Conservation (phyloP, 2,113 vertebrate species). For the Macheiramphus alcinus region DNA sequence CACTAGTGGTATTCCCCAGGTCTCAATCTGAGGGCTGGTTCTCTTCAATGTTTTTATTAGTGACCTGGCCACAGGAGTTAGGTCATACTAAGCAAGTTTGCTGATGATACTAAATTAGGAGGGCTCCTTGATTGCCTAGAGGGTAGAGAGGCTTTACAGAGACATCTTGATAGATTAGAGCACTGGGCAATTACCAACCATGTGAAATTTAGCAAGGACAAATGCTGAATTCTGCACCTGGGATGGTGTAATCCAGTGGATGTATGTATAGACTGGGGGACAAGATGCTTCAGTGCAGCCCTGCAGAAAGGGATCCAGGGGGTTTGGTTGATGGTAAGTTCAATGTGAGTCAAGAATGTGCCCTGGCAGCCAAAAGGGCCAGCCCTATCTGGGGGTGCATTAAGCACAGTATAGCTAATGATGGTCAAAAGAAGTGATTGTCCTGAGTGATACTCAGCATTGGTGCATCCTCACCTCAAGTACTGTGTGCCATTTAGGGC, state of each 20-base stretch:
- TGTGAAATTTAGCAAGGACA: neutral
- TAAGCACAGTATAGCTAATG: neutral
- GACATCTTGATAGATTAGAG: neutral
- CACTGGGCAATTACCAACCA: rapidly evolving
- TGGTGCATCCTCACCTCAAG: neutral
- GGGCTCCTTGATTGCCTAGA: neutral
- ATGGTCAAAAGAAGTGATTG: neutral
- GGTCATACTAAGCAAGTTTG: neutral
- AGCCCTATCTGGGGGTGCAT: neutral
- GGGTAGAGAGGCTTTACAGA: neutral
- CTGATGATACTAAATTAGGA: neutral
- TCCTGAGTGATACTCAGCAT: neutral
- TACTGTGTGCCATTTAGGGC: neutral
- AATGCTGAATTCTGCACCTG: neutral
- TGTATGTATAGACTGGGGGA: rapidly evolving
- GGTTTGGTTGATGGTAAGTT: neutral
- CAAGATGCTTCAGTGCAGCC: neutral
- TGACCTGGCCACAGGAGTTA: neutral
- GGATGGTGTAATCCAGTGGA: neutral
- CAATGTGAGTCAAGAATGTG: neutral
- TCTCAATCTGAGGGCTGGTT: neutral
- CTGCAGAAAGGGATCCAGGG: neutral
- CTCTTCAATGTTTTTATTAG: neutral
- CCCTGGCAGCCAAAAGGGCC: neutral
- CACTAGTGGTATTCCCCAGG: neutral